Evolutionary conservation across 2,797 vertebrate genomes (phyloP), one percentile per base, ranked within the genome.

Genomic region (Neopelma chrysocephalum): DNA sequence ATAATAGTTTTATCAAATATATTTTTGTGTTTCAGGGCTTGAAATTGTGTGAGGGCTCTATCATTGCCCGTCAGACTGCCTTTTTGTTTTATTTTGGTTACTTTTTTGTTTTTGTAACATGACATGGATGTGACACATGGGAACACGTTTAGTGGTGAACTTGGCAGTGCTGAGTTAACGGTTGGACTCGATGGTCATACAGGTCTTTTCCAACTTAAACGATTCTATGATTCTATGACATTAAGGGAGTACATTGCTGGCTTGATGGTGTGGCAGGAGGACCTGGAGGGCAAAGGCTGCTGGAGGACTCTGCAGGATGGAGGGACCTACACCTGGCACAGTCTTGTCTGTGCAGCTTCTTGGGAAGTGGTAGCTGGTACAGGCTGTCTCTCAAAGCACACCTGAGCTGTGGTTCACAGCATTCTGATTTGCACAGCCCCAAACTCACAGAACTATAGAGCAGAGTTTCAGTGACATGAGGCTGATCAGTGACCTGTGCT

Each of bases 21-120:
- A 65, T 21, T 61, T 88, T 62, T 87, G 70, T 23, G 87, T 93
- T 96, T 97, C 73, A 82, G 62, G 84, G 12, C n/a, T 32, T 84
- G 83, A 72, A 76, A 21, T 79, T 32, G 34, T 53, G 38, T 51
- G 42, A 83, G 38, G 50, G 12, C 45, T 77, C 26, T 38, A 48
- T 71, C n/a, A 17, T 1, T 72, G 80, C 54, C 70, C 10, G 7
- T 68, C 14, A 43, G 57, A 38, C 27, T 36, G 11, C 16, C 26
- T 32, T 56, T 82, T 61, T 13, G 19, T 18, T 60, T 40, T 12
- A 45, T 31, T 38, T 75, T 27, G 11, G 10, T 58, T 25, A 12
- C 2, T 38, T 31, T 56, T 66, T 25, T 36, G 2, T 2, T 70
- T 75, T 57, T 34, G 6, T 88, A 78, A 36, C 15, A 1, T 42